Base-by-base conservation (phyloP, 1,140 invertebrate species). In the Trichonephila inaurata region DNA sequence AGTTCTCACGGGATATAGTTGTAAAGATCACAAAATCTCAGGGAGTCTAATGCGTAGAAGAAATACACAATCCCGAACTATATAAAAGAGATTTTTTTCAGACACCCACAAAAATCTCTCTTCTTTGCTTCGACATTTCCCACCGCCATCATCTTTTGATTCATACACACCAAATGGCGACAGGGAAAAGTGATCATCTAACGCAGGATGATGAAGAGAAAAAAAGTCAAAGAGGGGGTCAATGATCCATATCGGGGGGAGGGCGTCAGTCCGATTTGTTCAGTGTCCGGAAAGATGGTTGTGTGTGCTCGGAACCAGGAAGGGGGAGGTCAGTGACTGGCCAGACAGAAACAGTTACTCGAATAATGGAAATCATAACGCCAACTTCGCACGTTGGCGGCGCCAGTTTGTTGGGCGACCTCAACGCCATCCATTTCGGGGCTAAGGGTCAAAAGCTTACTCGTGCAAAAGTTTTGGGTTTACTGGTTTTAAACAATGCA, bases 241-340 rank as follows among this genome's bases (percentile, higher is more conserved):
- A 77, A 33, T 77, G 72, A 77, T 77, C 72, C 72, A 18, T 40
- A 19, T 16, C 18, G 1, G 62, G 62, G 18, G 16, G 72, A 18
- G 33, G 24, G 14, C 24, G 18, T 18, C 72, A 64, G 72, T 77
- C 28, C 72, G 72, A 77, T 33, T 77, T 77, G 72, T 40, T 77
- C 72, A 77, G 28, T 77, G 28, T 77, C 72, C 72, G 72, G 72
- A 77, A 77, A 28, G 72, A 40, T 77, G 72, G 72, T 40, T 77
- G 33, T 77, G 33, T 77, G 33, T 77, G 16, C 28, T 40, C 72
- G 6, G n/a, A 24, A 69, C 10, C 66, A 24, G 66, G n/a, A 69
- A 10, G n/a, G 21, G 66, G 3, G 72, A 77, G 72, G 72, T 33
- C 72, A 77, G 18, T 40, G 72, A 77, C 72, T 77, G 33, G 14